Percentiles rank a stretch among this genome's conserved stretches.
Conservation (phyloP, 64 coral and sea anemone genomes). For the Catalaphyllia jardinei region DNA sequence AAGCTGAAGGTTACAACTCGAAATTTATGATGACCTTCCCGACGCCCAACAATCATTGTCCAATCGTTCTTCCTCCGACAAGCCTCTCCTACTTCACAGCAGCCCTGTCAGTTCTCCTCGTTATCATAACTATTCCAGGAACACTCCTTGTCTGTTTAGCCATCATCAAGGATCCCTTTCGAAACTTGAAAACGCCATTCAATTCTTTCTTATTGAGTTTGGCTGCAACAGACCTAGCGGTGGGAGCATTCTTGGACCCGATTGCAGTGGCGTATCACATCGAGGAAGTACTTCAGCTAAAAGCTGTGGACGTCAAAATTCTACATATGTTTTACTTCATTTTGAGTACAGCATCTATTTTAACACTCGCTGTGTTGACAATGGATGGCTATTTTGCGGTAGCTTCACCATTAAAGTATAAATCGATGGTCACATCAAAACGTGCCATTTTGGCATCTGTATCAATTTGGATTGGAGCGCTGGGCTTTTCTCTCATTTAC, state of each 20-base stretch:
- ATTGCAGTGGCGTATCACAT: conserved; percentile 46
- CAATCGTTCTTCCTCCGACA: not conserved
- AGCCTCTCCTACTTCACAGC: not conserved
- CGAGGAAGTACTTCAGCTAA: conserved; percentile 26
- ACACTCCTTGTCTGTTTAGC: conserved; percentile 65
- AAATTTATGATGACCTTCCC: no score
- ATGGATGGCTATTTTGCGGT: conserved; percentile 65
- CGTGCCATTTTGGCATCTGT: conserved; percentile 27
- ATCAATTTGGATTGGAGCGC: conserved; percentile 38
- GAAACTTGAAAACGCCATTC: conserved; percentile 57
- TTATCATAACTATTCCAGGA: conserved; percentile 34
- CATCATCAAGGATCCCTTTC: conserved; percentile 65
- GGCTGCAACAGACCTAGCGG: conserved; percentile 50
- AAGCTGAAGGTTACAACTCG: no score
- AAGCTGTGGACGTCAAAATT: conserved; percentile 11
- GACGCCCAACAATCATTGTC: not conserved
- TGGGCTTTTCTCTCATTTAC: conserved; percentile 35
- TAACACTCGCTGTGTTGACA: conserved; percentile 33
- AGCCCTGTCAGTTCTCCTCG: not conserved
- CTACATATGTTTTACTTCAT: conserved; percentile 59
- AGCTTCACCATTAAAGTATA: conserved; percentile 50
- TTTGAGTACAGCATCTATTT: conserved; percentile 44
- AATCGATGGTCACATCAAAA: conserved; percentile 25
- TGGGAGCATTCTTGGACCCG: conserved; percentile 66
- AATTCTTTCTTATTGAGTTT: conserved; percentile 45